Evolutionary conservation across 2,888 invertebrate genomes (phyloP).

Genomic region (Aspidapion aeneum): DNA sequence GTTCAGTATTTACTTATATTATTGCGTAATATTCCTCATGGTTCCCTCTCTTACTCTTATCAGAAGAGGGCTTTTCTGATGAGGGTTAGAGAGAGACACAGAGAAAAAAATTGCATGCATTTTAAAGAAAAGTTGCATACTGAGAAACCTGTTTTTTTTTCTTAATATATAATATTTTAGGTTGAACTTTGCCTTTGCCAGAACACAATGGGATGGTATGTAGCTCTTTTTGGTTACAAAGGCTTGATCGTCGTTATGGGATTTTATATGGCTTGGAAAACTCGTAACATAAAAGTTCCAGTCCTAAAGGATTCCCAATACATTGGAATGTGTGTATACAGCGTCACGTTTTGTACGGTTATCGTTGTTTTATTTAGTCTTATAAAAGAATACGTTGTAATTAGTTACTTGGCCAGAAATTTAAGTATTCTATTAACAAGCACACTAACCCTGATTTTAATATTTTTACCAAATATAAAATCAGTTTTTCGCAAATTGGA

Average conservation of each 20-base stretch:
- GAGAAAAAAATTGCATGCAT: no score
- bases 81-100: no score
- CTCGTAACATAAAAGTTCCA: slow-evolving; percentile 86
- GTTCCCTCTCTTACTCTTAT: no score
- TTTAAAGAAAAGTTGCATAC: no score
- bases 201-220: slow-evolving; percentile 87
- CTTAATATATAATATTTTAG: slow-evolving; percentile 56
- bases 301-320: slow-evolving; percentile 92
- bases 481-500: slow-evolving; percentile 65
- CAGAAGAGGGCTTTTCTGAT: no score
- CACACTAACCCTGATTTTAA: slow-evolving; percentile 78
- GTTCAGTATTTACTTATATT: no score
- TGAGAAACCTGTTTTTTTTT: no score
- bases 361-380: slow-evolving; percentile 88
- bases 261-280: slow-evolving; percentile 96
- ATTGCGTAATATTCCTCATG: no score
- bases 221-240: slow-evolving; percentile 86
- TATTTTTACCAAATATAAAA: slow-evolving; percentile 83
- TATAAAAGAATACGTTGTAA: slow-evolving; percentile 75
- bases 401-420: slow-evolving; percentile 79
- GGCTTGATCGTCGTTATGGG: slow-evolving; percentile 84
- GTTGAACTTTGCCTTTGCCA: slow-evolving; percentile 86
- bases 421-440: slow-evolving; percentile 81
- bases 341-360: slow-evolving; percentile 83
- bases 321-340: slow-evolving; percentile 90